Evolutionary conservation across 23 tunicate genomes (phyloP).

Genomic region (Halocynthia roretzi): DNA sequence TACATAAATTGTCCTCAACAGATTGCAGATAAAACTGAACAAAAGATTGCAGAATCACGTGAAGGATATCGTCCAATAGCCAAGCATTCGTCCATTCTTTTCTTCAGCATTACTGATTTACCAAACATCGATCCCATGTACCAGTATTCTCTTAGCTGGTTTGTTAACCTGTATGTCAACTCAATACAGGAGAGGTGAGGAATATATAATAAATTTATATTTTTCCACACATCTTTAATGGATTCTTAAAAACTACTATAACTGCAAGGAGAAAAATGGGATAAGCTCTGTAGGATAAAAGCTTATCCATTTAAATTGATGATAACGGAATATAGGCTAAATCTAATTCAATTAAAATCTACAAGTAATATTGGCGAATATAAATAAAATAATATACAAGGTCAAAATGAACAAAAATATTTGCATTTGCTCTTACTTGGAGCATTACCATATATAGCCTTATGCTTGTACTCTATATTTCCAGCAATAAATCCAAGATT

Average conservation of each 20-base stretch:
- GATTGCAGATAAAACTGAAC: slow-evolving; percentile 91
- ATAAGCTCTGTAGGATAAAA: no score
- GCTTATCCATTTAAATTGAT: no score
- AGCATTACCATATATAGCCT: background rate
- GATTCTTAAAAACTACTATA: no score
- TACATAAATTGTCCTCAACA: background rate
- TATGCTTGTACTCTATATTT: background rate
- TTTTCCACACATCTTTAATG: no score
- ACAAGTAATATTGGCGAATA: no score
- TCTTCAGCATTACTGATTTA: slow-evolving; percentile 96
- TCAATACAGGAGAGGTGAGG: slow-evolving; percentile 77
- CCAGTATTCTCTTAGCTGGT: slow-evolving; percentile 97
- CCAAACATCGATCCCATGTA: slow-evolving; percentile 99
- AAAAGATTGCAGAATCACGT: slow-evolving; percentile 95
- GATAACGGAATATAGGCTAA: no score
- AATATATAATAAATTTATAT: background rate
- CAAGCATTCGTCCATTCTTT: slow-evolving; percentile 91
- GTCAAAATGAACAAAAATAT: no score
- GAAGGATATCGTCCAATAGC: slow-evolving; percentile 99
- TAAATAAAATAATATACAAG: no score
- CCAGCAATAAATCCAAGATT: slow-evolving; percentile 90
- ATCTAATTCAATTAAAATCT: no score
- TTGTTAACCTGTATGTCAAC: slow-evolving; percentile 87
- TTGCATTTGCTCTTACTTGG: no score
- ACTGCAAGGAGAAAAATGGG: no score